Base-by-base conservation (phyloP, 2,797 vertebrate species). In the Chaunax sp. region DNA sequence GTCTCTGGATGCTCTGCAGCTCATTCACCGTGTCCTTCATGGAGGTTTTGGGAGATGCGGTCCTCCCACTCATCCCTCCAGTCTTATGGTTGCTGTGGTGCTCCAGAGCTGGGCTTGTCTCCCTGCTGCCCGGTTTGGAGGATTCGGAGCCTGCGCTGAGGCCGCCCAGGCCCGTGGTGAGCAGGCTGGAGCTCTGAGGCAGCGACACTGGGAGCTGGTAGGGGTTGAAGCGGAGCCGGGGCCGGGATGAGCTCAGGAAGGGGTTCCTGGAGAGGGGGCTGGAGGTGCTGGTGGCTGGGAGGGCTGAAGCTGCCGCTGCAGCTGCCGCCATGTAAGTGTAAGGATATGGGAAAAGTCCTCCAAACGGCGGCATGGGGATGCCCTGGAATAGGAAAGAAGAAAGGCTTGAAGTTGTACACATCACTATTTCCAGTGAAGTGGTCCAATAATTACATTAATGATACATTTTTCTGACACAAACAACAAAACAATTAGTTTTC, bases 291-390 rank as follows among this genome's bases (percentile, higher is more conserved):
- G 92, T 95, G 35, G 94, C 94, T 0, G 97, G 97, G 75, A 98
- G 91, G 20, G 95, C 96, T 0, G 97, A 97, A 40, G 97, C 96
- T 0, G 97, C 97, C 0, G 97, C 97, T 0, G 97, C 97, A 0
- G 97, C 97, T 0, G 97, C 97, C 0, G 98, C 97, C 97, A 98
- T 98, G 90, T 99, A 99, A 82, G 97, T 98, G 93, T 99, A 99
- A 0, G 97, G 97, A 64, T 98, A 99, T 1, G 98, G 97, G 85
- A 99, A 98, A 44, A 99, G 94, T 75, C 98, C 97, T 50, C 97
- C 96, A 33, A 99, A 99, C 3, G 97, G 95, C 89, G 97, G 96
- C 97, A 99, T 97, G 52, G 97, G 97, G 87, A 99, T 98, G 93
- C 97, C 97, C 98, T 99, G 93, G 1, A 87, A 82, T 9, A 61